Evolutionary conservation across 2,888 invertebrate species (phyloP).

Genomic region (Harmothoe impar): DNA sequence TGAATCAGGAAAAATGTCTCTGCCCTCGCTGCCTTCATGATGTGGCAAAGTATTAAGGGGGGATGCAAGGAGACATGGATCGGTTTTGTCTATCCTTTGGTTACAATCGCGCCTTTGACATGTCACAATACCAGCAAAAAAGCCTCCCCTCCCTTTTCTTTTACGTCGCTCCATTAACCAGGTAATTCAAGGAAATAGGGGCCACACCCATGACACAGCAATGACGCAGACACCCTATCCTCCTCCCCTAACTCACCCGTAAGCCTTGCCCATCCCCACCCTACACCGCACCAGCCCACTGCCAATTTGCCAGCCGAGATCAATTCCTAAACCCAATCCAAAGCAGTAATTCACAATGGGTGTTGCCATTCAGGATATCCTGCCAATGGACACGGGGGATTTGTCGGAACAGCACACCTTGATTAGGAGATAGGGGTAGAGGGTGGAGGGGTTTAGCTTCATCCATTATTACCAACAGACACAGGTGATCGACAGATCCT

Average conservation of each 20-base stretch:
- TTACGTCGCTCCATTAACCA: too few species aligned
- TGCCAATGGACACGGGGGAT: neutral
- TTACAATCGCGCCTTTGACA: too few species aligned
- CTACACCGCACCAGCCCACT: neutral
- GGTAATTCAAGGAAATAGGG: neutral
- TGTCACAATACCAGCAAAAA: too few species aligned
- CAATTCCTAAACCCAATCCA: neutral
- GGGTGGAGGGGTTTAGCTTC: neutral
- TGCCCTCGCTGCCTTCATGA: too few species aligned
- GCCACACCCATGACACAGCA: conserved; percentile 10
- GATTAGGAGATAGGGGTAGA: neutral
- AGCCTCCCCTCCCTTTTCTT: too few species aligned
- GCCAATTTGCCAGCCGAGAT: neutral
- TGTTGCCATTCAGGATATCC: neutral
- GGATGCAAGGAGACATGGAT: too few species aligned
- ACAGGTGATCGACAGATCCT: too few species aligned
- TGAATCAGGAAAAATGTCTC: too few species aligned
- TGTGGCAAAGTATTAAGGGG: too few species aligned
- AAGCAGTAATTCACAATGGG: neutral
- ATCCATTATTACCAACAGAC: too few species aligned
- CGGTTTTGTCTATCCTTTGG: too few species aligned
- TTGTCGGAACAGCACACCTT: neutral
- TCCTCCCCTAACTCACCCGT: neutral
- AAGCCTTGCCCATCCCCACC: neutral
- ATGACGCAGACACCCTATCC: neutral